Evolutionary conservation across 2,888 invertebrate genomes (phyloP), one percentile per base, ranked within the genome.

Genomic region (Metacarcinus magister): DNA sequence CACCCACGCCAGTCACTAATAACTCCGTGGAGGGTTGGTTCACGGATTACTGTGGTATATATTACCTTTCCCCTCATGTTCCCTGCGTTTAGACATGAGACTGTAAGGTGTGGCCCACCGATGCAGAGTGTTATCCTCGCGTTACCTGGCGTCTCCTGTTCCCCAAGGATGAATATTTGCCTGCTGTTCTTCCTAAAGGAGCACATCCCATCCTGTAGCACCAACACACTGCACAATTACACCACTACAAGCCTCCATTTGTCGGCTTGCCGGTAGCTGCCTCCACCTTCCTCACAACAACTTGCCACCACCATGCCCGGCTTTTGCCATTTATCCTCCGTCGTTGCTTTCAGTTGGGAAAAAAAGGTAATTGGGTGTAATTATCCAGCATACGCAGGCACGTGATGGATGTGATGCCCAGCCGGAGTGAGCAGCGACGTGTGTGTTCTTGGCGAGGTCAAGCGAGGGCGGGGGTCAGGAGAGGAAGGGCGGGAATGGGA

Each of bases 281-380:
- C 16, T 39, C 39, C 39, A 39, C 87, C 87, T 87, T 39, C 87
- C 87, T 87, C 87, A n/a, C 87, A 4, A 32, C 19, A 75, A 75
- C 75, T 75, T 75, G 75, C 75, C 75, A 75, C 75, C 75, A 39
- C 87, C 87, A 87, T 87, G 87, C 87, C 16, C 19, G 39, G 87
- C 87, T 87, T 87, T 87, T 87, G 39, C 87, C 87, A 87, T 87
- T 87, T 87, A 87, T 87, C 39, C 87, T 39, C 87, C 87, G 87
- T 87, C 87, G 87, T 39, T 87, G 87, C 87, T 87, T 87, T 87
- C 87, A 87, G 87, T 87, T 19, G 7, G 32, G 39, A 39, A 60
- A 94, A 94, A 94, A 94, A 60, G 90, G 23, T 94, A 94, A 94
- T 94, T 94, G 94, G 89, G 32, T 54, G 89, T 94, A 94, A 94